These are phyloP conservation scores for Gopherus flavomarginatus DNA, from an alignment of 2,113 vertebrate genomes.

Conservation along the genomic window DNA sequence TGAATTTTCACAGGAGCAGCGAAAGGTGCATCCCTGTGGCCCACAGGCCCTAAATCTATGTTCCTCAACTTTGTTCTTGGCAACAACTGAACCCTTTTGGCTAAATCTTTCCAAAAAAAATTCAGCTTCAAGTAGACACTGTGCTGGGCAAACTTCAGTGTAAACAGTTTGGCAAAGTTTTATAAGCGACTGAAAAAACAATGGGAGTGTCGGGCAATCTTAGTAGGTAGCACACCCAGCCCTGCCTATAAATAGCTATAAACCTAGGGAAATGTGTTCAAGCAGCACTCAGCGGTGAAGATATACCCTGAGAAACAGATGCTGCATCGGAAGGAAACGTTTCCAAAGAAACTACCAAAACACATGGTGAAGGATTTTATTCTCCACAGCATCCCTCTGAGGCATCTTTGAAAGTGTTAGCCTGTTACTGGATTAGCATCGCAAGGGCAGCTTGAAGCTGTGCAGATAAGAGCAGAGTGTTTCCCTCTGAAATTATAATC, in stretches of 20 bases:
- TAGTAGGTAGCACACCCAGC: neutral
- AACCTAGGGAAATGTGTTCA: neutral
- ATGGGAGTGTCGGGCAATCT: neutral
- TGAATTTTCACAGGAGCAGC: too few relatives aligned
- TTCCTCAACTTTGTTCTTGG: too few relatives aligned
- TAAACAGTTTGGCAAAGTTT: too few relatives aligned
- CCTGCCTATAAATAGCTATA: neutral
- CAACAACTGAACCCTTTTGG: too few relatives aligned
- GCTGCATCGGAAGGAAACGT: neutral
- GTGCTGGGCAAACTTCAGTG: too few relatives aligned
- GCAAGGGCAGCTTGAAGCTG: slow-evolving; percentile 38
- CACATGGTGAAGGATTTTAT: slow-evolving; percentile 33
- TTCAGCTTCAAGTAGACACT: too few relatives aligned
- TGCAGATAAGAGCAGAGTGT: slow-evolving; percentile 25
- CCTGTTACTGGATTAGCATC: slow-evolving; percentile 42
- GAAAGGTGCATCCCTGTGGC: too few relatives aligned
- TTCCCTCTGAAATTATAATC: slow-evolving; percentile 56
- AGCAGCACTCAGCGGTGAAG: neutral
- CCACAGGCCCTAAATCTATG: too few relatives aligned
- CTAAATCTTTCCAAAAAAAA: too few relatives aligned
- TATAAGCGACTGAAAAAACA: too few relatives aligned
- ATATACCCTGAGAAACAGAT: neutral
- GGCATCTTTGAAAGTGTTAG: neutral
- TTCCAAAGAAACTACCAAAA: neutral
- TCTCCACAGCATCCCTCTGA: slow-evolving; percentile 19